Evolutionary conservation across 2,888 invertebrate species (phyloP), one percentile per base, ranked within the genome.

Genomic region (Metopia argyrocephala): DNA sequence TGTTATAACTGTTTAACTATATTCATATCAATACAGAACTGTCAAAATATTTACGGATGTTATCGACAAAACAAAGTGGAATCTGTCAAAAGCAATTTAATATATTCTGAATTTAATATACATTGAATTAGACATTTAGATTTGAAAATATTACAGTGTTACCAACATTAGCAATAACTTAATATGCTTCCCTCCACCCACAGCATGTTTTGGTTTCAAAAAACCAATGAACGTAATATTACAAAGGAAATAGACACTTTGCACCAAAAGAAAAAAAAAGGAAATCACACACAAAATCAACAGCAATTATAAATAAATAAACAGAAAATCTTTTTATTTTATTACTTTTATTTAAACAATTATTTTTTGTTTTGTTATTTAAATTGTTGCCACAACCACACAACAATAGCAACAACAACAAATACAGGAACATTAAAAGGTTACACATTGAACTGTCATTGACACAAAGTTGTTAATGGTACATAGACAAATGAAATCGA

Each of bases 401-500:
- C 56, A 21, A 6, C 52, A 38, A 12, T 38, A 15, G 38, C 21
- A 59, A 50, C 18, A 61, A 52, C 25, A 71, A 70, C 59, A 61
- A 56, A 28, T 57, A 25, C 27, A 74, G 54, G 62, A 76, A 61
- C 28, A 18, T 46, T 70, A 69, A 75, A 73, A 69, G 82, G 83
- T 85, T 85, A 87, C 85, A 85, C 85, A 87, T 88, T 86, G 86
- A 87, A 88, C 88, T 88, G 88, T 86, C 88, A 88, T 87, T 88
- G 88, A 88, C 88, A 87, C 88, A 85, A 85, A 56, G 74, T 81
- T 70, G 76, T 69, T 68, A 64, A 76, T 65, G 23, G 65, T 66
- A 59, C 75, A 52, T 23, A 79, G 65, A 54, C 45, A 69, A 79
- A 74, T 25, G 54, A n/a, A 61, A 54, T 5, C 9, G 9, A 66